Conservation (phyloP, 92 coral and sea anemone species). For the Pocillopora grandis region DNA sequence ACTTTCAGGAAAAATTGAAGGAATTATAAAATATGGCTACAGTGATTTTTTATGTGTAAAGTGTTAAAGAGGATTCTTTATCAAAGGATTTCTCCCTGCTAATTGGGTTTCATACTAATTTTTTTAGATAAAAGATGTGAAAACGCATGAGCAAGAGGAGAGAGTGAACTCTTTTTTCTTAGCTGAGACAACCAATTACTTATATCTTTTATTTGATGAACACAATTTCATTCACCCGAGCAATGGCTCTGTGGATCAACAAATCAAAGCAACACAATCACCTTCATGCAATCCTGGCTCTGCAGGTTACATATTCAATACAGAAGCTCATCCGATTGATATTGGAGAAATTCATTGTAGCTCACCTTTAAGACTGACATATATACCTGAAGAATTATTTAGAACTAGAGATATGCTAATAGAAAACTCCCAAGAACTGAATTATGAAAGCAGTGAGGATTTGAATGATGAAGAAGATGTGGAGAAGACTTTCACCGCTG, state of each 20-base stretch:
- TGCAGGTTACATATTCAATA: constrained; percentile 88
- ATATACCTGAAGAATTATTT: constrained; percentile 53
- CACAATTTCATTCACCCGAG: constrained; percentile 90
- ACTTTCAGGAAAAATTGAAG: too few relatives aligned
- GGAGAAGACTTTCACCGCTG: constrained; percentile 48
- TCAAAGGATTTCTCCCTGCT: too few relatives aligned
- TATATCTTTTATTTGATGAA: constrained; percentile 87
- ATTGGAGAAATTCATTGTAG: constrained; percentile 93
- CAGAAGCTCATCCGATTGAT: constrained; percentile 99
- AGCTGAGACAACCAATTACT: constrained; percentile 96
- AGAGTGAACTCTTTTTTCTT: constrained; percentile 97
- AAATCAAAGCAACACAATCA: constrained; percentile 36
- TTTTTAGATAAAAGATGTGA: constrained; percentile 87
- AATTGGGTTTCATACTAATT: background rate
- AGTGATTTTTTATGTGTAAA: too few relatives aligned
- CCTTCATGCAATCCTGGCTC: constrained; percentile 72
- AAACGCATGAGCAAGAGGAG: constrained; percentile 92
- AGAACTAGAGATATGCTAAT: constrained; percentile 20
- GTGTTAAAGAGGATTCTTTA: too few relatives aligned
- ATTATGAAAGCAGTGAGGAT: background rate
- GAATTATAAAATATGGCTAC: too few relatives aligned
- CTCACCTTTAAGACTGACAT: constrained; percentile 56
- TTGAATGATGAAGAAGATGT: constrained; percentile 2
- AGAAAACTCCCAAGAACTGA: background rate
- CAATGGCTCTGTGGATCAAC: constrained; percentile 74